Conservation (phyloP, 2,888 invertebrate genomes). For the Fabriciana adippe region DNA sequence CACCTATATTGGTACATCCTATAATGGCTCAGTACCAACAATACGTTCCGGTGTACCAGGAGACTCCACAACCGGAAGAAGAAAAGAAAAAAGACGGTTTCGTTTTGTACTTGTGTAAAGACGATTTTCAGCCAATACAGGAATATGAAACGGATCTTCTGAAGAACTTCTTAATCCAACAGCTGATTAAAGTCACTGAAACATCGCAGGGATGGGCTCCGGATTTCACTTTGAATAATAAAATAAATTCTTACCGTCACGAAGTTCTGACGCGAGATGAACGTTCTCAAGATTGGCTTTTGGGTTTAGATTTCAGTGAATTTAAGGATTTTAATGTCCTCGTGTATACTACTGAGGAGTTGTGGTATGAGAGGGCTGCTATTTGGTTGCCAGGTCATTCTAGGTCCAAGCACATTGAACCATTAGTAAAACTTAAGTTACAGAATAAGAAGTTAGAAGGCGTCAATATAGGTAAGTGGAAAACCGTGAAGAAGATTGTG, state of each 20-base stretch:
- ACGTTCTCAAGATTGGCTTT: constrained; percentile 62
- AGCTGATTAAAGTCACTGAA: constrained; percentile 57
- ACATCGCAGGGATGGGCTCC: constrained; percentile 59
- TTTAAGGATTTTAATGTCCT: constrained; percentile 60
- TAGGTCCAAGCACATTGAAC: constrained; percentile 57
- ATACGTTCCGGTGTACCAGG: constrained; percentile 21
- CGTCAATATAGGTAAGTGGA: constrained; percentile 68
- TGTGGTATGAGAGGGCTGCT: constrained; percentile 73
- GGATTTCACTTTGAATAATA: constrained; percentile 62
- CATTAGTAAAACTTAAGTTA: constrained; percentile 62
- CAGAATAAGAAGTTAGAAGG: constrained; percentile 62
- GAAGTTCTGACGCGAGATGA: constrained; percentile 62
- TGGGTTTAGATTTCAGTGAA: constrained; percentile 59
- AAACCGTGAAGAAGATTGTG: constrained; percentile 66
- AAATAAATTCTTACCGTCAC: constrained; percentile 60
- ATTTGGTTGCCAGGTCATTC: constrained; percentile 74
- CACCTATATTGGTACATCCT: constrained; percentile 42
- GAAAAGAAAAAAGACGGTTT: constrained; percentile 43
- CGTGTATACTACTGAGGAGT: constrained; percentile 67
- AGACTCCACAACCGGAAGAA: neutral
- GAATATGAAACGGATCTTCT: constrained; percentile 54
- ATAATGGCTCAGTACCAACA: constrained; percentile 34
- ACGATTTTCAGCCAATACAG: constrained; percentile 62
- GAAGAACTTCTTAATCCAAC: constrained; percentile 57
- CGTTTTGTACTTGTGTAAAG: constrained; percentile 66